phyloP scores from a whole-genome alignment of 2,797 vertebrate genomes.

The Coregonus ussuriensis region DNA sequence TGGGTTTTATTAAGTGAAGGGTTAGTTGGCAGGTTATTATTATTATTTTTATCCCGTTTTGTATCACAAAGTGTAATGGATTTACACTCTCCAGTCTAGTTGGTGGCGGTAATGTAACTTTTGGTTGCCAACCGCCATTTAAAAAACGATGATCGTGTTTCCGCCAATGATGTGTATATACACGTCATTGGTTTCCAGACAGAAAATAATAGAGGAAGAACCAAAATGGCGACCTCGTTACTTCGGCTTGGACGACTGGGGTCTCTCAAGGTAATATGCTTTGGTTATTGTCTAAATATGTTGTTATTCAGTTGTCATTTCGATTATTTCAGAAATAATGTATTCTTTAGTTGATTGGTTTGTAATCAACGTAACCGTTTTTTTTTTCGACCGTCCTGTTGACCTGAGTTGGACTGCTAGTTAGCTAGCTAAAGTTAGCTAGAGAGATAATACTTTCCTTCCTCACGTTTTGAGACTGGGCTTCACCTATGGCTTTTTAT shows the following conservation, averaged over 20 bases:
- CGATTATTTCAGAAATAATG: neutral
- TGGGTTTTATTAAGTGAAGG: too few species aligned
- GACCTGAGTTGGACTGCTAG: too few species aligned
- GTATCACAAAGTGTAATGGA: too few species aligned
- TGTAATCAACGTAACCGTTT: neutral
- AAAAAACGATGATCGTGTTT: too few species aligned
- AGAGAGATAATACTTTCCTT: neutral
- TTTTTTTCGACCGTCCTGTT: neutral
- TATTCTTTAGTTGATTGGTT: neutral
- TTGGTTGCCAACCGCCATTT: too few species aligned
- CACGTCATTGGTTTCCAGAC: slow-evolving; percentile 39
- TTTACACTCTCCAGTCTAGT: too few species aligned
- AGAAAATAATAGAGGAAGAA: slow-evolving; percentile 54
- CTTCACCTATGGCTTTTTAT: too few species aligned
- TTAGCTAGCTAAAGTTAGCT: too few species aligned
- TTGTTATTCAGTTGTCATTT: neutral
- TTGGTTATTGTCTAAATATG: accelerated
- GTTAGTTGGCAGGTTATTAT: too few species aligned
- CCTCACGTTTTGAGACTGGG: neutral
- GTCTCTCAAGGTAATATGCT: slow-evolving; percentile 72
- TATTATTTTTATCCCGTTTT: too few species aligned
- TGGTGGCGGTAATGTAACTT: too few species aligned
- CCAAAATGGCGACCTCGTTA: slow-evolving; percentile 74
- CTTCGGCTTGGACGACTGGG: slow-evolving; percentile 67
- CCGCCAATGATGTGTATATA: neutral